Evolutionary conservation across 2,888 invertebrate species (phyloP).

Genomic region (Morinoia aosen): DNA sequence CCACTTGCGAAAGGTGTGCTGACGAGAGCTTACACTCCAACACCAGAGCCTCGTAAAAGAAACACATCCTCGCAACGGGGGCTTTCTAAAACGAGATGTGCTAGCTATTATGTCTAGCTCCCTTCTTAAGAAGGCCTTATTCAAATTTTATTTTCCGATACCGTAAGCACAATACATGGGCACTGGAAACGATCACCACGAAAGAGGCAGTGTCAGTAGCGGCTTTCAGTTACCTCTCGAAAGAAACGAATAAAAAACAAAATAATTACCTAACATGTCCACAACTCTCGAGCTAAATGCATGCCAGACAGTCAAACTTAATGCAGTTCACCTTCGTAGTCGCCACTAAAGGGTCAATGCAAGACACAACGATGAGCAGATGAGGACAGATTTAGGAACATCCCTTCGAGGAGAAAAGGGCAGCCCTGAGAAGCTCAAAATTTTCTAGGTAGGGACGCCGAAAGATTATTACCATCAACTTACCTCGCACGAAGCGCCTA

Average conservation of each 20-base stretch:
- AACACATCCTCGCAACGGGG: background rate
- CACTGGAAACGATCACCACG: background rate
- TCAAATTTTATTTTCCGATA: background rate
- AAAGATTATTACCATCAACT: background rate
- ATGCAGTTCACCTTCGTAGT: background rate
- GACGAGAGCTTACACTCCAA: background rate
- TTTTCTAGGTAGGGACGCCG: background rate
- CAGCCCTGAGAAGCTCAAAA: background rate
- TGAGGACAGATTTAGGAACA: no score
- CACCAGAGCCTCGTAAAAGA: background rate
- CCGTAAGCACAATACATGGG: background rate
- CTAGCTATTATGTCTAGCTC: no score
- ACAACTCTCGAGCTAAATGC: background rate
- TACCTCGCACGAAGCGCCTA: background rate
- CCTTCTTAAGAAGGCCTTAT: background rate
- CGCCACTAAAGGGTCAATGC: background rate
- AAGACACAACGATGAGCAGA: background rate
- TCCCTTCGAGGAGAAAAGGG: background rate
- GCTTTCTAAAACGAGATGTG: no score
- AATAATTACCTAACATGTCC: background rate
- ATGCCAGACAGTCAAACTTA: background rate
- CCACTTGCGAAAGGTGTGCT: background rate
- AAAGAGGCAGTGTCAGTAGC: background rate
- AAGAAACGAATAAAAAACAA: background rate
- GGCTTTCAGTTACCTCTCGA: background rate